These are phyloP conservation scores for Chionis minor DNA, from an alignment of 2,113 vertebrate genomes.

Conservation along the genomic window DNA sequence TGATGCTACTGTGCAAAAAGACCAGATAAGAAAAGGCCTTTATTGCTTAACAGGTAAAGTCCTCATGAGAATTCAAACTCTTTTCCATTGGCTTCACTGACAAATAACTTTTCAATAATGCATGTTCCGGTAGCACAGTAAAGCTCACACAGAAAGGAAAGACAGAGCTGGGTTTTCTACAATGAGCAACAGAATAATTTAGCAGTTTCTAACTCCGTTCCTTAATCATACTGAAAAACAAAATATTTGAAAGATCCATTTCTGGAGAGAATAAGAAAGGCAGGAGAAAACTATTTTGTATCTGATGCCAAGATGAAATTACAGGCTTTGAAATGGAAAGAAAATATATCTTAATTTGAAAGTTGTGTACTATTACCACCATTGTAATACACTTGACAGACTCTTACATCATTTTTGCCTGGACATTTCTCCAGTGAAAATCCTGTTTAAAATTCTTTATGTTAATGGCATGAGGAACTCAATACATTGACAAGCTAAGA, in stretches of 20 bases:
- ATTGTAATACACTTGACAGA: neutral
- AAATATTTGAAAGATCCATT: neutral
- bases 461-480: neutral
- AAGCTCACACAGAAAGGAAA: neutral
- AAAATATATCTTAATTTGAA: neutral
- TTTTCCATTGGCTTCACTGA: slow-evolving; percentile 5
- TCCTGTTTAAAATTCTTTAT: neutral
- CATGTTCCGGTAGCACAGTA: neutral
- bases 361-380: neutral
- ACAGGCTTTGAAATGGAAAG: neutral
- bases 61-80: neutral
- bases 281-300: neutral
- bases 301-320: neutral
- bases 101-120: slow-evolving; percentile 40
- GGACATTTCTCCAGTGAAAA: neutral
- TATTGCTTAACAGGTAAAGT: neutral
- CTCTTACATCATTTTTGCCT: neutral
- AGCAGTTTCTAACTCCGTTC: neutral
- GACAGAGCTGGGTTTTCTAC: neutral
- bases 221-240: neutral
- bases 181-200: neutral
- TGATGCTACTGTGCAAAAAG: neutral
- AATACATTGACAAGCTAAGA: neutral
- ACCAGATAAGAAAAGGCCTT: neutral
- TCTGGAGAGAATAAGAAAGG: neutral